These are phyloP conservation scores for Diarsia mendica DNA, from an alignment of 2,888 invertebrate genomes.

Conservation along the genomic window DNA sequence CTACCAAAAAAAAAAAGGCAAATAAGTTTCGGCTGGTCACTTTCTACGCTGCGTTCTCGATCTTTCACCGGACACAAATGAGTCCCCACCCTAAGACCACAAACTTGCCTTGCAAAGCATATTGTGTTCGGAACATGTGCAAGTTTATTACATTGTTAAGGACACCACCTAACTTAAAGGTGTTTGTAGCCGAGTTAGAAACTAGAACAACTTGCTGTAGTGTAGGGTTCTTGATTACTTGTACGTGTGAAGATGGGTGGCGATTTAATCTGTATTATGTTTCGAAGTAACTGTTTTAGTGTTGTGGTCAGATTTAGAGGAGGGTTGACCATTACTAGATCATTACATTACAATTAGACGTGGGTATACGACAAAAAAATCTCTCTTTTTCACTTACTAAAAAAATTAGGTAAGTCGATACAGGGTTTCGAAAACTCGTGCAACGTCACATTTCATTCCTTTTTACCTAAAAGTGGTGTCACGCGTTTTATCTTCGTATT, in stretches of 20 bases:
- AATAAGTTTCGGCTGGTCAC: too few species aligned
- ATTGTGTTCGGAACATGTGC: conserved; percentile 35
- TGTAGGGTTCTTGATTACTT: conserved; percentile 43
- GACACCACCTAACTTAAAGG: conserved; percentile 57
- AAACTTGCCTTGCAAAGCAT: conserved; percentile 28
- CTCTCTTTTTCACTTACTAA: too few species aligned
- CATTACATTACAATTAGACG: not conserved
- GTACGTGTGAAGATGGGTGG: conserved; percentile 14
- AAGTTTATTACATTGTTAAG: conserved; percentile 57
- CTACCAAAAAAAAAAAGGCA: too few species aligned
- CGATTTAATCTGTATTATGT: conserved; percentile 20
- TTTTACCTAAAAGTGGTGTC: too few species aligned
- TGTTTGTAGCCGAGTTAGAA: conserved; percentile 59
- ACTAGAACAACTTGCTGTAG: conserved; percentile 49
- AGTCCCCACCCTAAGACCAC: not conserved
- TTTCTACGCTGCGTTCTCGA: too few species aligned
- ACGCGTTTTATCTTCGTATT: too few species aligned
- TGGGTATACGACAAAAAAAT: too few species aligned
- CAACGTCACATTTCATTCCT: too few species aligned
- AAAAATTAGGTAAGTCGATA: too few species aligned
- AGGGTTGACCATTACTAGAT: not conserved
- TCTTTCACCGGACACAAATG: not conserved
- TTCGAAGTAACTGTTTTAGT: not conserved
- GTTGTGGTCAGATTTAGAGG: not conserved
- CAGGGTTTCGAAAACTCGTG: too few species aligned